These are phyloP conservation scores for Nemapogon koenigi DNA, from an alignment of 2,888 invertebrate species.

Conservation along the genomic window DNA sequence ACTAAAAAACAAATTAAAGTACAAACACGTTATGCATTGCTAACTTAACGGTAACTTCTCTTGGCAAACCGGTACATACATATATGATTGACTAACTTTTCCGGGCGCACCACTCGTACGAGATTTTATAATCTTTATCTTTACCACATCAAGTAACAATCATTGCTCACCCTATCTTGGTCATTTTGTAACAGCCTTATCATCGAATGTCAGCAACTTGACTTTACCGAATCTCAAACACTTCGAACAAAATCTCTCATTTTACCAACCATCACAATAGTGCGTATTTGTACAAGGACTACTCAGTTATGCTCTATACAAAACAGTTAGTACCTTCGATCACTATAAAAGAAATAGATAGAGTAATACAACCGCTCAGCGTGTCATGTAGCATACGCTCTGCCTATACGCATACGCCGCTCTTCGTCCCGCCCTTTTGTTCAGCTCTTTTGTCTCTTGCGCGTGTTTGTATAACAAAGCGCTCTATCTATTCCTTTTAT, in stretches of 20 bases:
- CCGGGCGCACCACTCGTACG: conserved; percentile 56
- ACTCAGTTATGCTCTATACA: too few relatives aligned
- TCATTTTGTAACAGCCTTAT: conserved; percentile 32
- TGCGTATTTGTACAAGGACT: conserved; percentile 49
- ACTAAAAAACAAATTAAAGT: conserved; percentile 67
- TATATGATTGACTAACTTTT: conserved; percentile 48
- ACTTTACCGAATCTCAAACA: too few relatives aligned
- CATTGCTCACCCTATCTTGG: conserved; percentile 36
- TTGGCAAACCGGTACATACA: conserved; percentile 54
- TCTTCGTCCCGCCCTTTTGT: too few relatives aligned
- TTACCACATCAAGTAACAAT: conserved; percentile 12
- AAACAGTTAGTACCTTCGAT: too few relatives aligned
- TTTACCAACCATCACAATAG: conserved; percentile 41
- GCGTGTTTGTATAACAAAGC: too few relatives aligned
- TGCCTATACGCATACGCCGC: too few relatives aligned
- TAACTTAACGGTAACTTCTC: conserved; percentile 65
- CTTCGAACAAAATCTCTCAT: conserved; percentile 10
- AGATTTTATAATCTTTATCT: conserved; percentile 24
- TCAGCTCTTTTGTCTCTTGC: too few relatives aligned
- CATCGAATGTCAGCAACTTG: neutral
- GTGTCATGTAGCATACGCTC: too few relatives aligned
- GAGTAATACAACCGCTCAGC: too few relatives aligned
- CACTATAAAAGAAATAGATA: too few relatives aligned
- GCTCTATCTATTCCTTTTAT: too few relatives aligned
- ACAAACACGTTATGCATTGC: conserved; percentile 65